phyloP scores from a whole-genome alignment of 2,797 vertebrate species.

The Mormyrus hasselquistii region DNA sequence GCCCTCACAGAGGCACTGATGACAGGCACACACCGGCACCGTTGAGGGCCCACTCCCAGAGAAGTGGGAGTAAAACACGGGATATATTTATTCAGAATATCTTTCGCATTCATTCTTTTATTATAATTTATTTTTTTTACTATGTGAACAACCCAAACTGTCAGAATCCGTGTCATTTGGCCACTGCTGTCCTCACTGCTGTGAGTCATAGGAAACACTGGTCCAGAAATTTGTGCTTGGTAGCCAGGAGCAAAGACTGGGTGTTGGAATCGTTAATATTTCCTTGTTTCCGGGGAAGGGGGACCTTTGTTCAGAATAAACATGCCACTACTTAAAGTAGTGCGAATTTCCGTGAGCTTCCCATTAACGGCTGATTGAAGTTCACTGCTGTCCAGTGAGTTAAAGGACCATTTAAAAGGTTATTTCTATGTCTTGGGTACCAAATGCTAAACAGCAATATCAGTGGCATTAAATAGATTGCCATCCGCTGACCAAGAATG shows the following conservation, averaged over 20 bases:
- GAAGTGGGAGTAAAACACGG: background rate
- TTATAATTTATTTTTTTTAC: slow-evolving; percentile 9
- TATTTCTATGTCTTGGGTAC: slow-evolving; percentile 24
- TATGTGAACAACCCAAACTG: slow-evolving; percentile 29
- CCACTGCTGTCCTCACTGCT: slow-evolving; percentile 26
- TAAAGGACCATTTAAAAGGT: slow-evolving; percentile 47
- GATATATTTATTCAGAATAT: slow-evolving; percentile 26
- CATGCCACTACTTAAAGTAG: background rate
- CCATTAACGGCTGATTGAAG: slow-evolving; percentile 34
- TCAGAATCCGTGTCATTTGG: slow-evolving; percentile 32
- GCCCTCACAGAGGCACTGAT: background rate
- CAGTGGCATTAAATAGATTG: slow-evolving; percentile 77
- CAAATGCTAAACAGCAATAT: slow-evolving; percentile 54
- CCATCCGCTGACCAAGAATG: slow-evolving; percentile 68
- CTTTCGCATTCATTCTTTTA: slow-evolving; percentile 20
- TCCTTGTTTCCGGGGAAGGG: background rate
- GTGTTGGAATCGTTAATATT: background rate
- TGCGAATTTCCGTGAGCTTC: background rate
- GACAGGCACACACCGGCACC: background rate
- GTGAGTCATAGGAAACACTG: background rate
- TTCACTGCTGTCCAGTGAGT: slow-evolving; percentile 37
- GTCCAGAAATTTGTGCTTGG: background rate
- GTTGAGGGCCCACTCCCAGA: background rate
- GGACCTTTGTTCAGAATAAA: background rate
- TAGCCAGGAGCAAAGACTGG: background rate